A percentile compares a stretch with the other conserved stretches of the same genome.
phyloP scores from a whole-genome alignment of 2,113 vertebrate species.

The Aix galericulata region DNA sequence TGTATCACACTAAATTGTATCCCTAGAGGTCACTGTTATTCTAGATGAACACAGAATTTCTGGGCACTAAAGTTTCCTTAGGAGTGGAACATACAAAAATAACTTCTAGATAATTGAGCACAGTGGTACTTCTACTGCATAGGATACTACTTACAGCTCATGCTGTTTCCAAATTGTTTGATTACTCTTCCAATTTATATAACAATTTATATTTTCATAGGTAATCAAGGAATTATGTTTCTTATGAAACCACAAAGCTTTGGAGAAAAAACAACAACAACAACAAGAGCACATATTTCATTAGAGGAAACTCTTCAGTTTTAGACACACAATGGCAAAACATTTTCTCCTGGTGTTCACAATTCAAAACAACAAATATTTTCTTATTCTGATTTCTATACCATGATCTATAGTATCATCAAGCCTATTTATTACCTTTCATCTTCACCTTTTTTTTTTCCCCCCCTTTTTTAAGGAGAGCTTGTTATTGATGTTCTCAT shows the following conservation, averaged over 20 bases:
- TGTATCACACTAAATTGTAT: background rate
- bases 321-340: slow-evolving; percentile 37
- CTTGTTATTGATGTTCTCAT: background rate
- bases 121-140: slow-evolving; percentile 17
- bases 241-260: background rate
- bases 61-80: background rate
- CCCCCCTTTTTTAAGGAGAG: background rate
- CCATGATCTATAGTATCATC: background rate
- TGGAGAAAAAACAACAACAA: background rate
- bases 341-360: background rate
- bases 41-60: slow-evolving; percentile 26
- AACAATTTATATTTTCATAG: slow-evolving; percentile 36
- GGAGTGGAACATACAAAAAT: background rate
- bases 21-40: slow-evolving; percentile 42
- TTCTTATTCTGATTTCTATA: background rate
- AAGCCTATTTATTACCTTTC: background rate
- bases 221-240: slow-evolving; percentile 53
- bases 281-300: background rate
- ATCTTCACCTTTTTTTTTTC: background rate
- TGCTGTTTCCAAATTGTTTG: slow-evolving; percentile 13
- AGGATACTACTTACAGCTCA: background rate
- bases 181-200: slow-evolving; percentile 44
- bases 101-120: slow-evolving; percentile 38
- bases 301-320: slow-evolving; percentile 1
- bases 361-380: slow-evolving; percentile 15